phyloP scores from a whole-genome alignment of 2,113 vertebrate species.

The Scophthalmus maximus region DNA sequence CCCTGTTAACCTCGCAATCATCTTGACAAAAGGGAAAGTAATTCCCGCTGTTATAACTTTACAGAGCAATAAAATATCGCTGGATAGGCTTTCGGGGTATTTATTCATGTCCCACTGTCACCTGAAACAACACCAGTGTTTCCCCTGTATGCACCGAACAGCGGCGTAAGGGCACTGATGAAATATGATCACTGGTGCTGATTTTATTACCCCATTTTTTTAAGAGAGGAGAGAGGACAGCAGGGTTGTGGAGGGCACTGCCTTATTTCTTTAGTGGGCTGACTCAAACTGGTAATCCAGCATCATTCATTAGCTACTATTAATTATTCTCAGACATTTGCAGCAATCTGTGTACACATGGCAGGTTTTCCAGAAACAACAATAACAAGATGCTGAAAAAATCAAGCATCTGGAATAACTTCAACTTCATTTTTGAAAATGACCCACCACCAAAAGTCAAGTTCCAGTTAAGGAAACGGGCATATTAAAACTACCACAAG shows the following conservation, averaged over 20 bases:
- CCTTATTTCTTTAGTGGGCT: neutral
- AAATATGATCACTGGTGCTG: neutral
- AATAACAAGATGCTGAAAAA: too few relatives aligned
- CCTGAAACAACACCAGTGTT: neutral
- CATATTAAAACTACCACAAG: too few relatives aligned
- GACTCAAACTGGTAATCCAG: too few relatives aligned
- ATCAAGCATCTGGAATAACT: neutral
- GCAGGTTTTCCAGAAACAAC: too few relatives aligned
- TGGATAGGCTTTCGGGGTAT: neutral
- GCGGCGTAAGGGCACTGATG: neutral
- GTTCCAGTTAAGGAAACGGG: too few relatives aligned
- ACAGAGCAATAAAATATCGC: neutral
- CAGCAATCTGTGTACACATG: too few relatives aligned
- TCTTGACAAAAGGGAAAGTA: neutral
- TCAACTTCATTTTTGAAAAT: neutral
- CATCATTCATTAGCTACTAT: too few relatives aligned
- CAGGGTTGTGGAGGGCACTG: neutral
- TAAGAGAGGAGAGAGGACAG: neutral
- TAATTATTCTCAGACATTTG: too few relatives aligned
- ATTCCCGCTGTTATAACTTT: neutral
- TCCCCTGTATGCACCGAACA: neutral
- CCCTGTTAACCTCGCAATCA: neutral
- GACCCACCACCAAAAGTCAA: too few relatives aligned
- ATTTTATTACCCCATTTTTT: neutral
- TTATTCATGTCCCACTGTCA: constrained; percentile 6